These are phyloP conservation scores for Heterodera carotae DNA, from an alignment of 1,140 invertebrate genomes.

Conservation along the genomic window DNA sequence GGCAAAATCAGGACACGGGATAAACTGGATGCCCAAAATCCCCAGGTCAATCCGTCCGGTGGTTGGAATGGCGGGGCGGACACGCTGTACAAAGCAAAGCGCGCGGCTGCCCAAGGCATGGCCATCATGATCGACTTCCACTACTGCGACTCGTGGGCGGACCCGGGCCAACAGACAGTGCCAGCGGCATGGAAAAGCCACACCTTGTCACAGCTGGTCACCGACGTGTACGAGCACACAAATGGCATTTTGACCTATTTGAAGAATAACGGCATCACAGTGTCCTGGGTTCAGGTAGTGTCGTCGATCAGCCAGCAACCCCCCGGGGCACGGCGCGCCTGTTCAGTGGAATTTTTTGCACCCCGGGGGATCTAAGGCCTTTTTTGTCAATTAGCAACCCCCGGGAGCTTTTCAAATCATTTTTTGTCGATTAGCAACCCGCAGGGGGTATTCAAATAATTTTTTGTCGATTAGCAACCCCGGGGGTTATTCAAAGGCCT, in stretches of 20 bases:
- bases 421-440: too few relatives aligned
- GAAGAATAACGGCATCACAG: conserved; percentile 1
- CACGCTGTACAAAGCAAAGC: neutral
- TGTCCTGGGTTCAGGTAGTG: neutral
- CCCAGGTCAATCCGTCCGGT: neutral
- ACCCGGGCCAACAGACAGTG: conserved; percentile 3
- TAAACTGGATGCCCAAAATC: neutral
- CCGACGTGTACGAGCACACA: conserved; percentile 1
- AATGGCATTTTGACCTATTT: conserved; percentile 1
- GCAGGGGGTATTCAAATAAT: too few relatives aligned
- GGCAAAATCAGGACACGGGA: too few relatives aligned
- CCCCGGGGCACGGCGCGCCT: too few relatives aligned
- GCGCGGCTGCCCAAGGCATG: neutral
- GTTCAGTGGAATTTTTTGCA: too few relatives aligned
- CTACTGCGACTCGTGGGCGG: conserved; percentile 10
- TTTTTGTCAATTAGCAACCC: too few relatives aligned
- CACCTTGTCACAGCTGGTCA: neutral
- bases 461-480: too few relatives aligned
- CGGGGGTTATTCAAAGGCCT: too few relatives aligned
- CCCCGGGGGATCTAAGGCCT: too few relatives aligned
- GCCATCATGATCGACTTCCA: conserved; percentile 14
- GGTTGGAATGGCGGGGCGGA: neutral
- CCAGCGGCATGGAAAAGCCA: neutral
- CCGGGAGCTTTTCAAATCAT: too few relatives aligned
- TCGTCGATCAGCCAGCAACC: too few relatives aligned